Percentiles rank a stretch among this genome's conserved stretches.
These are phyloP conservation scores for Regulus satrapa DNA, from an alignment of 2,113 vertebrate species.

Conservation along the genomic window DNA sequence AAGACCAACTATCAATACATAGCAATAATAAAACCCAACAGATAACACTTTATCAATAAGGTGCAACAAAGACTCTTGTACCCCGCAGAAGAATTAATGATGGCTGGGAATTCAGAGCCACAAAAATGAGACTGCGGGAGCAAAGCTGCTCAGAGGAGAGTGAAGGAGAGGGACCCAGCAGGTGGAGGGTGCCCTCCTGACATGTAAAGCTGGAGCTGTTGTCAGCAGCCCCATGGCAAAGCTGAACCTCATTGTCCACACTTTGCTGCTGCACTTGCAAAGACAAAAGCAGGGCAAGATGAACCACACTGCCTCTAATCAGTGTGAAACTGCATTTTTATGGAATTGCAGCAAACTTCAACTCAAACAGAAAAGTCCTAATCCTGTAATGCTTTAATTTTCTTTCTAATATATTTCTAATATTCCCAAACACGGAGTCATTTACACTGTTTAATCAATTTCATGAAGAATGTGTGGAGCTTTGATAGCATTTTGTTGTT, in stretches of 20 bases:
- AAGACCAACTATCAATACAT: neutral
- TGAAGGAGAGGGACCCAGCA: neutral
- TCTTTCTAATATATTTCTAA: constrained; percentile 29
- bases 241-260: neutral
- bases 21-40: neutral
- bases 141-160: neutral
- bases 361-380: constrained; percentile 5
- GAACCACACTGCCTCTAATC: neutral
- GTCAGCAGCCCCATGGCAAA: neutral
- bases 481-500: neutral
- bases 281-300: constrained; percentile 17
- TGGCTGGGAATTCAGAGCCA: neutral
- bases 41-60: neutral
- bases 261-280: neutral
- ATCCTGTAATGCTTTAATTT: constrained; percentile 48
- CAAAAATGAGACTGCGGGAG: neutral
- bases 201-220: neutral
- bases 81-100: neutral
- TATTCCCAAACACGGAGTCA: neutral
- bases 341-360: neutral
- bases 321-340: constrained; percentile 41
- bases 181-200: neutral
- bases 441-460: constrained; percentile 30
- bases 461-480: neutral
- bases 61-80: neutral